phyloP scores from a whole-genome alignment of 2,797 vertebrate species.

The Typhlichthys subterraneus region DNA sequence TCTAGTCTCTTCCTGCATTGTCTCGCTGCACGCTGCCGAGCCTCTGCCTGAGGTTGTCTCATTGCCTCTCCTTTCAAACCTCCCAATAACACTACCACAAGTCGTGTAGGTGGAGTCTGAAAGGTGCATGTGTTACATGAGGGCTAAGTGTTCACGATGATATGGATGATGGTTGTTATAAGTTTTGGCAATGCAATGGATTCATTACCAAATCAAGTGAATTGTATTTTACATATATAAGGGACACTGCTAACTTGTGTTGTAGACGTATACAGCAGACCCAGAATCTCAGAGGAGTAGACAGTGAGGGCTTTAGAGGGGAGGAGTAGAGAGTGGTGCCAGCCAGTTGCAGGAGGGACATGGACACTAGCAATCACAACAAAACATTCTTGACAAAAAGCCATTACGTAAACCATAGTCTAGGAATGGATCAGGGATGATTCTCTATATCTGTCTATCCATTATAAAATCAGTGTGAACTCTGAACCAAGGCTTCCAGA shows the following conservation, averaged over 20 bases:
- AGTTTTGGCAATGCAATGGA: background rate
- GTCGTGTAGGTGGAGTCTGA: constrained; percentile 26
- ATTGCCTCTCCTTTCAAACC: constrained; percentile 41
- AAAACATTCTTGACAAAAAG: background rate
- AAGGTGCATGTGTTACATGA: constrained; percentile 10
- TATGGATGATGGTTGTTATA: constrained; percentile 1
- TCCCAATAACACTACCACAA: constrained; percentile 51
- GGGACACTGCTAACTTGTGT: too few relatives aligned
- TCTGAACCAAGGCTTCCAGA: constrained; percentile 1
- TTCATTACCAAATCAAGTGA: background rate
- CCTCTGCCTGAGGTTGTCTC: constrained; percentile 52
- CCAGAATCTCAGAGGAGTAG: too few relatives aligned
- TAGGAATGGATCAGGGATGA: background rate
- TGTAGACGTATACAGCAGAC: too few relatives aligned
- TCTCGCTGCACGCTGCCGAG: constrained; percentile 44
- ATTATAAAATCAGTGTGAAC: background rate
- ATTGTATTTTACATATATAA: background rate
- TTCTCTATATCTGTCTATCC: background rate
- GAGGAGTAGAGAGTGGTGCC: too few relatives aligned
- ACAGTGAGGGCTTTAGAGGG: too few relatives aligned
- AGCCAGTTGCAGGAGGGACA: too few relatives aligned
- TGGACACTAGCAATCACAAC: too few relatives aligned
- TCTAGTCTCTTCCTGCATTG: constrained; percentile 52
- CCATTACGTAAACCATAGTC: background rate
- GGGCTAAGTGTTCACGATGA: background rate